Evolutionary conservation across 2,888 invertebrate species (phyloP), one percentile per base, ranked within the genome.

Genomic region (Scrobipalpa costella): DNA sequence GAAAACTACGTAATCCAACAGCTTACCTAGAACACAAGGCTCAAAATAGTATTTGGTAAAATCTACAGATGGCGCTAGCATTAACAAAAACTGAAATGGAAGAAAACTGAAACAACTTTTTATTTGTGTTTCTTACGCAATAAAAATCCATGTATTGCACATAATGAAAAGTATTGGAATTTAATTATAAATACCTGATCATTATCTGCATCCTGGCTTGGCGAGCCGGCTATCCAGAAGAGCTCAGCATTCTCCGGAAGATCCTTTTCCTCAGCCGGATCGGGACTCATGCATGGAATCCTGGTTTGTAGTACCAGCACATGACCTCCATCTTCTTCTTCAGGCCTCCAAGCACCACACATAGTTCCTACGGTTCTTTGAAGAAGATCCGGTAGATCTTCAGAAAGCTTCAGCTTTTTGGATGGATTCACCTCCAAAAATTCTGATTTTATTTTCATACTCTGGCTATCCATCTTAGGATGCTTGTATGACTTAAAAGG

Each of bases 311-410:
- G 85, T 11, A 92, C 89, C 38, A 92, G 78, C 49, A 92, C 78
- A 15, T 89, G 70, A 0, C 92, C 92, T 11, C 92, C 92, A 73
- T 92, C 85, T 57, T 81, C 87, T 69, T 92, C 92, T 8, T 90
- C 86, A 40, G 86, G 86, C 63, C 92, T 79, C 92, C 92, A 92
- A 36, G 90, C 80, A 63, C 92, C 92, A 78, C 92, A 92, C 90
- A 91, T 91, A 55, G 92, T 92, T 2, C 83, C 86, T 11, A 92
- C 90, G 64, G 90, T 91, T 68, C 92, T 86, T 64, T 70, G 75
- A 33, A 70, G 63, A n/a, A 64, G 49, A 33, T 61, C 64, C 3
- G 66, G 68, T 36, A 63, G 65, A 63, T 73, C 72, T 67, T 63
- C 69, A 3, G 66, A 67, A 38, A 83, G 36, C 74, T 84, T 87